Evolutionary conservation across 2,797 vertebrate species (phyloP).

Genomic region (Coilia nasus): DNA sequence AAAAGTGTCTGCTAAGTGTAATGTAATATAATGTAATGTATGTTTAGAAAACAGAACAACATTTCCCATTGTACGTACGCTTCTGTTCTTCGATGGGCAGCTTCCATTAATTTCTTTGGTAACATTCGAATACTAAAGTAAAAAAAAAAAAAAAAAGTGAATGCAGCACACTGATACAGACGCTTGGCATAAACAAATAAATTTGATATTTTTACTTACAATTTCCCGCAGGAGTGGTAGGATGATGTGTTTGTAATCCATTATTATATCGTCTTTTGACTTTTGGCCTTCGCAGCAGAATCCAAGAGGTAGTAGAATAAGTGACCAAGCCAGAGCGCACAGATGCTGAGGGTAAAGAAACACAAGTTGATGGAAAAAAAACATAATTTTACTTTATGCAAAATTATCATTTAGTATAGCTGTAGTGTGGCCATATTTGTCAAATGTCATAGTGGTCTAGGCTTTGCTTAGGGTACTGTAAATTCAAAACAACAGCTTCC

Average conservation of each 20-base stretch:
- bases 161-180: background rate
- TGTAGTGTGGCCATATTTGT: too few species aligned
- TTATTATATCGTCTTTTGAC: slow-evolving; percentile 28
- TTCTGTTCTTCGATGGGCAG: background rate
- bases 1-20: too few species aligned
- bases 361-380: background rate
- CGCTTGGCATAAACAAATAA: background rate
- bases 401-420: too few species aligned
- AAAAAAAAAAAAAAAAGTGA: background rate
- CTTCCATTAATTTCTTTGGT: background rate
- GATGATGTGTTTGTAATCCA: slow-evolving; percentile 53
- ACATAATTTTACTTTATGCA: background rate
- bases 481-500: too few species aligned
- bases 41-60: too few species aligned
- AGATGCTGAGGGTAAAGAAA: slow-evolving; percentile 65
- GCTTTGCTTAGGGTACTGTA: too few species aligned
- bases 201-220: slow-evolving; percentile 48
- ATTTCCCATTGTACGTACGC: background rate
- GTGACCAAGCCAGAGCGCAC: slow-evolving; percentile 68
- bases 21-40: too few species aligned
- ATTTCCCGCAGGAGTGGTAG: slow-evolving; percentile 34
- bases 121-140: background rate
- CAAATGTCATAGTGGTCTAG: too few species aligned
- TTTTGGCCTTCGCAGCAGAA: slow-evolving; percentile 62
- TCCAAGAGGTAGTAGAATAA: slow-evolving; percentile 71